A percentile compares a stretch with the other conserved stretches of the same genome.
Evolutionary conservation across 2,888 invertebrate species (phyloP).

Genomic region (Acanthosepion lycidas): DNA sequence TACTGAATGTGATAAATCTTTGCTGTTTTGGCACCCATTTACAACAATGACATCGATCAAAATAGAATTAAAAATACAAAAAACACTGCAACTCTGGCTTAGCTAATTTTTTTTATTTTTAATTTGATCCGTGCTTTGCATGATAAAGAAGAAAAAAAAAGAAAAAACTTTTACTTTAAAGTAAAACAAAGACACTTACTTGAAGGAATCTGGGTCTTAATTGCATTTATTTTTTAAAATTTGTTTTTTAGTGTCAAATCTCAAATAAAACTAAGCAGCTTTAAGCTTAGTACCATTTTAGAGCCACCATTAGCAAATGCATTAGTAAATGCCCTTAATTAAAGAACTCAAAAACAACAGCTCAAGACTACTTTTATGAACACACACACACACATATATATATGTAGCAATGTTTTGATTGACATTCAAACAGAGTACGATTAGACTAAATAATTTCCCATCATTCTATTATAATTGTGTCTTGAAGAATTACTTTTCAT

Average conservation of each 20-base stretch:
- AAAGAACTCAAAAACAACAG: not conserved
- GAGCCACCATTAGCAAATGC: not conserved
- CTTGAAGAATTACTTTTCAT: not conserved
- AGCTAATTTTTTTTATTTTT: not conserved
- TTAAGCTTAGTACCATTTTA: not conserved
- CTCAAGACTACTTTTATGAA: not conserved
- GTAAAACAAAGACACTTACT: not conserved
- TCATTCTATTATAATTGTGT: not conserved
- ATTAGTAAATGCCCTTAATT: constrained; percentile 33
- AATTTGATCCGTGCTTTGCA: not conserved
- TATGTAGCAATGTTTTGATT: not conserved
- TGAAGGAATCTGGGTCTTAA: not conserved
- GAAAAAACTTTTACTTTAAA: not conserved
- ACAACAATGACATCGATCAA: not conserved
- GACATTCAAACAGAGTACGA: not conserved
- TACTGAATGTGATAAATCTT: not conserved
- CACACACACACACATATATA: too few relatives aligned
- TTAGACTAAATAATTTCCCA: not conserved
- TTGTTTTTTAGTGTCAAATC: not conserved
- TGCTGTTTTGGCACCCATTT: not conserved
- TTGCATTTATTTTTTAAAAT: not conserved
- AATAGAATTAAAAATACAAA: not conserved
- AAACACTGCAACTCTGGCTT: not conserved
- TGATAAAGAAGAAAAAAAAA: not conserved
- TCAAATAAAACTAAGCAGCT: not conserved